Evolutionary conservation across 2,888 invertebrate genomes (phyloP), one percentile per base, ranked within the genome.

Genomic region (Pristionchus japonicus): DNA sequence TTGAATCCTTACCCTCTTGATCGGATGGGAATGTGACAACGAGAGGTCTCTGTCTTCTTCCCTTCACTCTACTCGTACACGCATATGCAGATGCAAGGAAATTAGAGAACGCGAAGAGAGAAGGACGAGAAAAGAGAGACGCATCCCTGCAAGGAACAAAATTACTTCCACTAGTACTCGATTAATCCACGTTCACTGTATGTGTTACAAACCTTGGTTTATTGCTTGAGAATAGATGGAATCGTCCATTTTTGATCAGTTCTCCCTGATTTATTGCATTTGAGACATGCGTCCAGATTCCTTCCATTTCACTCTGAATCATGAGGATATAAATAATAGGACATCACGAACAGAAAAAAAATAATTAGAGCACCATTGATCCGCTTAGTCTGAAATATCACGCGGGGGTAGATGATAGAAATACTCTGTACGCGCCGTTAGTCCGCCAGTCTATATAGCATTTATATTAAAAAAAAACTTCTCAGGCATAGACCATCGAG

Each of bases 211-310:
- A 87, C 87, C 87, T 87, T 43, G 88, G 87, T 88, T 74, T 88
- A 27, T 83, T 80, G 52, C 86, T 88, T 20, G 84, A 84, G 64
- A 83, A 89, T n/a, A 90, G 87, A 64, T 89, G 90, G 49, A 88
- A 89, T 6, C 90, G 90, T 34, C 91, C 92, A 27, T 89, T 90
- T 4, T 89, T 88, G 7, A 91, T 89, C 17, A 92, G 88, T 87
- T 92, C 91, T 0, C 90, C 89, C 52, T 92, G 92, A 43, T 90
- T 91, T 34, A 92, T 89, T 4, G 91, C 93, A 11, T 89, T 86
- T 20, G 90, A 88, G 13, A 91, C 92, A 11, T 88, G 52, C 34
- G 88, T 88, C 91, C 91, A 92, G 6, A 89, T 82, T 9, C 89
- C 88, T 67, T 90, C 89, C 64, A 92, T 89, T 11, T 86, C 85